Percentiles rank a stretch among this genome's conserved stretches.
phyloP scores from a whole-genome alignment of 2,888 invertebrate species.

The Cheilosia pagana region DNA sequence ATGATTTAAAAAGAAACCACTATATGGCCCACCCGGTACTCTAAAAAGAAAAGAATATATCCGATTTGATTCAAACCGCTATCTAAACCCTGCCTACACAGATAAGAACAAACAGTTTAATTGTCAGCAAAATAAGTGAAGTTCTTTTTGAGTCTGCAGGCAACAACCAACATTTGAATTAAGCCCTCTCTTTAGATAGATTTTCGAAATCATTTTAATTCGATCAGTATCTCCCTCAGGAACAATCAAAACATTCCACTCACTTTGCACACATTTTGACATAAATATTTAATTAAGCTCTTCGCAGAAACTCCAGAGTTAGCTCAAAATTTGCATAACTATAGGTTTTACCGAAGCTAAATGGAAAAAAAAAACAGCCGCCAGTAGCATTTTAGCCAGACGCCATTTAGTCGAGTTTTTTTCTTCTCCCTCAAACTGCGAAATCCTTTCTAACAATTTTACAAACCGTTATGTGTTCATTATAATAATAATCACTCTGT shows the following conservation, averaged over 20 bases:
- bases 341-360: slow-evolving; percentile 9
- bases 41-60: no score
- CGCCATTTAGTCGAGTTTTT: slow-evolving; percentile 16
- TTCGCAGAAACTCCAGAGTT: slow-evolving; percentile 26
- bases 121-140: no score
- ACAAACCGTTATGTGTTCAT: slow-evolving; percentile 59
- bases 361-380: slow-evolving; percentile 40
- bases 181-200: no score
- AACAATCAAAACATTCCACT: not conserved
- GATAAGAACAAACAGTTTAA: no score
- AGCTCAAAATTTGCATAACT: slow-evolving; percentile 52
- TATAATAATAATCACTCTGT: slow-evolving; percentile 65
- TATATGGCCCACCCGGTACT: no score
- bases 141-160: no score
- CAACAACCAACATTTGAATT: no score
- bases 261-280: slow-evolving; percentile 24
- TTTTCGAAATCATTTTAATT: not conserved
- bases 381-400: slow-evolving; percentile 61
- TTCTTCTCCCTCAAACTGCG: not conserved
- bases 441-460: slow-evolving; percentile 34
- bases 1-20: no score
- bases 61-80: no score
- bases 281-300: slow-evolving; percentile 15
- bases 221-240: not conserved
- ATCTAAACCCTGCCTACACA: no score